Base-by-base conservation (phyloP, 2,797 vertebrate genomes). In the Miichthys miiuy region DNA sequence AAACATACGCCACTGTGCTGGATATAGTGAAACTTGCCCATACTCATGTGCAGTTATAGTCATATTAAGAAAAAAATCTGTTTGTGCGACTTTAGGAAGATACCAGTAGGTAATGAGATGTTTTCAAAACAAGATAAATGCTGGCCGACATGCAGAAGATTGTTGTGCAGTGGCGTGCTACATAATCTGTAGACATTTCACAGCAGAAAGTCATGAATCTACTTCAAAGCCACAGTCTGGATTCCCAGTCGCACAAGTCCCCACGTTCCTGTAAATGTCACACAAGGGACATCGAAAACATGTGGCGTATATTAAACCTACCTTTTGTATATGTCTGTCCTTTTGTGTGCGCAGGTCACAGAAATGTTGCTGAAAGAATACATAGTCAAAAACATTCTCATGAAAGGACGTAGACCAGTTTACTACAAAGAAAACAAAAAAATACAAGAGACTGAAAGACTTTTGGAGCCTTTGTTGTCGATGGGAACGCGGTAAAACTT, bases 221-320 rank as follows among this genome's bases (percentile, higher is more conserved):
- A 67, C 54, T 70, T 91, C 78, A 74, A 87, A 84, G 69, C 77
- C 60, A 25, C 62, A 50, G 78, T 76, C 85, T 89, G 86, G 80
- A 80, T 85, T 89, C 84, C 74, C 54, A 78, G 88, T 88, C 79
- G 67, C 75, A 81, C 38, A 23, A 70, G 64, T 80, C 80, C 79
- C 77, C 55, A 42, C 77, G 74, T 90, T 89, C 64, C 75, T 89
- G 71, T 90, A 80, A 88, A 90, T 82, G 89, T 87, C 80, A 82
- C 90, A 85, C 50, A 66, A 75, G 85, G 79, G 80, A 71, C 73
- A 72, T 46, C 23, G 62, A 76, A 82, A 86, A 83, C 83, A 90
- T 88, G 82, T 89, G 89, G 79, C 62, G 79, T n/a, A 6, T 79
- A 86, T 88, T 84, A 81, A 68, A 86, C 65, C 42, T 50, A 57